A percentile compares a stretch with the other conserved stretches of the same genome.
Evolutionary conservation across 2,113 vertebrate genomes (phyloP).

Genomic region (Lates calcarifer): DNA sequence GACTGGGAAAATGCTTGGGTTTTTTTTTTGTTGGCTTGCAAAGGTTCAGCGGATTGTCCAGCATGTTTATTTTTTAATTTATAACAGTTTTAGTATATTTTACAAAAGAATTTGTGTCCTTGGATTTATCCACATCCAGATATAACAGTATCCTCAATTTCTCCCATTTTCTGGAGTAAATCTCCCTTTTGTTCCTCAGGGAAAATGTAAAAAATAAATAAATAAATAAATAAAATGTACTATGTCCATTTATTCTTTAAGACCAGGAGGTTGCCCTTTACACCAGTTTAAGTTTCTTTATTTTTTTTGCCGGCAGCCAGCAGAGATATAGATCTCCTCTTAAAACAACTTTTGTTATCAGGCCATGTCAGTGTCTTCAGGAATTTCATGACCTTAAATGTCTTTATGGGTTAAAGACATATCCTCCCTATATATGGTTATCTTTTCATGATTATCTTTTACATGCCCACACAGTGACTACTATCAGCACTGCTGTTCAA

Average conservation of each 20-base stretch:
- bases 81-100: neutral
- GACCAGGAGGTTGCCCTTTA: neutral
- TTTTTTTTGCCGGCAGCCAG: neutral
- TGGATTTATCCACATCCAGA: neutral
- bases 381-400: neutral
- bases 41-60: conserved; percentile 4
- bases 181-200: neutral
- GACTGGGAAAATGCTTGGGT: neutral
- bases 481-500: neutral
- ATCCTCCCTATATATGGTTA: neutral
- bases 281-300: neutral
- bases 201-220: too few species aligned
- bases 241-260: neutral
- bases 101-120: neutral
- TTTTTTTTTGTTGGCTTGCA: neutral
- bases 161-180: too few species aligned
- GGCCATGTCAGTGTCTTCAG: neutral
- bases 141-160: neutral
- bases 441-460: neutral
- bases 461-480: neutral
- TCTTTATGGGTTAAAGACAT: neutral
- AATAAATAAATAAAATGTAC: too few species aligned
- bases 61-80: neutral
- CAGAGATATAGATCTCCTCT: neutral
- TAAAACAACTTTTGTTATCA: neutral